Base-by-base conservation (phyloP, 2,113 vertebrate genomes). In the Cynocephalus volans region DNA sequence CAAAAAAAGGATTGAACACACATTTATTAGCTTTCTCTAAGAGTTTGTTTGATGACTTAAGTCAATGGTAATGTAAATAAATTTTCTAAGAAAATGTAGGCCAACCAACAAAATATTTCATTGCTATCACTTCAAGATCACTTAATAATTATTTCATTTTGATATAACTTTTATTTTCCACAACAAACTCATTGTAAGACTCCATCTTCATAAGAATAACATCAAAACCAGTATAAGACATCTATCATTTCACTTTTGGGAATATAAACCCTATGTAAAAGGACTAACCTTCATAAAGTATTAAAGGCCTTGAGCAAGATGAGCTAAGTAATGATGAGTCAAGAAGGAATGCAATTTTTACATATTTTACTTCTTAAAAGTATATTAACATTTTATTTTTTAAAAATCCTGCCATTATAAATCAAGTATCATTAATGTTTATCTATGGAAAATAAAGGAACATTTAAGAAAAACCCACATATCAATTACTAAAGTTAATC, bases 381-480 rank as follows among this genome's bases (percentile, higher is more conserved):
- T n/a, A 45, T 52, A 84, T 70, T 69, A 72, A 83, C 24, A 70
- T 92, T 62, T 95, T 93, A 86, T 72, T 70, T 96, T 95, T 67
- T 72, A 41, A 58, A 86, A 82, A 76, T 26, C 9, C 33, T 72
- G 12, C 14, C 79, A 88, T 64, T 73, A 75, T 28, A 93, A 76
- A 70, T 73, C 24, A 86, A 80, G 9, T 54, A 52, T 54, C 58
- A 93, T n/a, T 77, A 41, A 62, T 52, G n/a, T 50, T 67, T 45
- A 89, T 69, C 60, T 72, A 69, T 17, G 15, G 10, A 86, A 92
- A 92, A 65, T 48, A 75, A 84, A 88, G 50, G 31, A 64, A 73
- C 14, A 72, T 80, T 84, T 80, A 77, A 89, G 73, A 92, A 94
- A 86, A 91, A 17, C 15, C 18, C 64, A 33, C 13, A 33, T 18